A percentile compares a stretch with the other conserved stretches of the same genome.
Evolutionary conservation across 2,797 vertebrate species (phyloP).

Genomic region (Carcharodon carcharias): DNA sequence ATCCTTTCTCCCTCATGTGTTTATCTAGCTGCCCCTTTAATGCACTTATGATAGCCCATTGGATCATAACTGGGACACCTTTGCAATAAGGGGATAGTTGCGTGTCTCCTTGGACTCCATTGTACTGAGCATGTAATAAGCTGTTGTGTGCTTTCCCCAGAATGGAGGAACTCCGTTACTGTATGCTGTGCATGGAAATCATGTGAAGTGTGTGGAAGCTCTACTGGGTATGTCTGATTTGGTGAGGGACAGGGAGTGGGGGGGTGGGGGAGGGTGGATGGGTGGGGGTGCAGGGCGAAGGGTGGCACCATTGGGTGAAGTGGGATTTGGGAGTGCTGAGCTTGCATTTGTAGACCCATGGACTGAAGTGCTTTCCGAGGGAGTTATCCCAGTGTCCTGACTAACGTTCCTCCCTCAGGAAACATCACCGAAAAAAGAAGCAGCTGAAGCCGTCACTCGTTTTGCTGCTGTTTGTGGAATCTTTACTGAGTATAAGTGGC

Average conservation of each 20-base stretch:
- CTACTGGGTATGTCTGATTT: constrained; percentile 67
- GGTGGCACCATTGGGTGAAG: background rate
- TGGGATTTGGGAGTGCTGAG: background rate
- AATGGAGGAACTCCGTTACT: constrained; percentile 92
- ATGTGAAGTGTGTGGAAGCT: constrained; percentile 81
- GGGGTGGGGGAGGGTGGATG: background rate
- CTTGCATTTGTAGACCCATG: background rate
- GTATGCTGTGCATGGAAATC: constrained; percentile 89
- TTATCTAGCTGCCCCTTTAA: background rate
- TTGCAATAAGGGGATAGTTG: too few species aligned
- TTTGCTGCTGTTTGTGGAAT: background rate
- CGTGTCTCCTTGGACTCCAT: background rate
- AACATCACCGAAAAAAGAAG: background rate
- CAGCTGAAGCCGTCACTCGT: background rate
- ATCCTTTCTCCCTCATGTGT: background rate
- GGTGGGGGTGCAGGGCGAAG: background rate
- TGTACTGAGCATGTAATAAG: background rate
- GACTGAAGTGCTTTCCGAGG: background rate
- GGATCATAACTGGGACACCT: background rate
- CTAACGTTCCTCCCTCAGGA: background rate
- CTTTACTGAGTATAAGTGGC: background rate
- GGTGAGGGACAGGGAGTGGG: too few species aligned
- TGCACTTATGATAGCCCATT: background rate
- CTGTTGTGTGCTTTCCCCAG: constrained; percentile 50
- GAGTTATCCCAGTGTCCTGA: background rate